These are phyloP conservation scores for Gadopsis bispinosus DNA, from an alignment of 2,797 vertebrate genomes.

Conservation along the genomic window DNA sequence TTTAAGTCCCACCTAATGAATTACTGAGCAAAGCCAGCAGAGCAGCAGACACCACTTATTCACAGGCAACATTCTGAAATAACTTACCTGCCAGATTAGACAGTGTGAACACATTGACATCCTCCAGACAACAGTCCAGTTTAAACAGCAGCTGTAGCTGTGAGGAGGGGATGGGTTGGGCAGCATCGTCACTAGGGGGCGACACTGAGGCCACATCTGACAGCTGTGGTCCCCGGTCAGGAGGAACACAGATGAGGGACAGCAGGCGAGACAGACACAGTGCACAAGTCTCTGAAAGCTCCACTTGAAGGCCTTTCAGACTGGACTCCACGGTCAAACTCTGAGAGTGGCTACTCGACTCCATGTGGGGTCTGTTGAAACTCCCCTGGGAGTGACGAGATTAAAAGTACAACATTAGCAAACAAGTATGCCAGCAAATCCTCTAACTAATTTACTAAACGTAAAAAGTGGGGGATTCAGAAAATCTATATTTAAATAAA, in stretches of 20 bases:
- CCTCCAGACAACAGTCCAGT: slow-evolving; percentile 92
- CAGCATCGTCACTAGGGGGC: slow-evolving; percentile 45
- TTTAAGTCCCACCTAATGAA: not conserved
- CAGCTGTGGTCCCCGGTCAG: slow-evolving; percentile 18
- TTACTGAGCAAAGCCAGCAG: not conserved
- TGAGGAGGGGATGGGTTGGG: slow-evolving; percentile 22
- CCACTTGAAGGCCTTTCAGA: slow-evolving; percentile 93
- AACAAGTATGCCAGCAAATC: not conserved
- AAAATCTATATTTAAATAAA: not conserved
- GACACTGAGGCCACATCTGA: slow-evolving; percentile 50
- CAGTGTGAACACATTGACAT: slow-evolving; percentile 93
- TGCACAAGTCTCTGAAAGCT: slow-evolving; percentile 93
- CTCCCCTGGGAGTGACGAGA: slow-evolving; percentile 86
- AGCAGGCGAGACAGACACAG: slow-evolving; percentile 93
- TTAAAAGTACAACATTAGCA: not conserved
- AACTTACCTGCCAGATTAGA: slow-evolving; percentile 90
- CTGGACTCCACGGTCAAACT: slow-evolving; percentile 90
- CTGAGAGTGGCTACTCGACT: slow-evolving; percentile 82
- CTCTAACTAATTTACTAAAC: not conserved
- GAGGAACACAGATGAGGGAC: slow-evolving; percentile 79
- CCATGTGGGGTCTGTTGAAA: slow-evolving; percentile 87
- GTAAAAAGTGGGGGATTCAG: not conserved
- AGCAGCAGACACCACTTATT: not conserved
- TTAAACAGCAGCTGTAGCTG: slow-evolving; percentile 88
- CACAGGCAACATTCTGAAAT: not conserved